phyloP scores from a whole-genome alignment of 2,888 invertebrate species.

The Andrena bicolor region DNA sequence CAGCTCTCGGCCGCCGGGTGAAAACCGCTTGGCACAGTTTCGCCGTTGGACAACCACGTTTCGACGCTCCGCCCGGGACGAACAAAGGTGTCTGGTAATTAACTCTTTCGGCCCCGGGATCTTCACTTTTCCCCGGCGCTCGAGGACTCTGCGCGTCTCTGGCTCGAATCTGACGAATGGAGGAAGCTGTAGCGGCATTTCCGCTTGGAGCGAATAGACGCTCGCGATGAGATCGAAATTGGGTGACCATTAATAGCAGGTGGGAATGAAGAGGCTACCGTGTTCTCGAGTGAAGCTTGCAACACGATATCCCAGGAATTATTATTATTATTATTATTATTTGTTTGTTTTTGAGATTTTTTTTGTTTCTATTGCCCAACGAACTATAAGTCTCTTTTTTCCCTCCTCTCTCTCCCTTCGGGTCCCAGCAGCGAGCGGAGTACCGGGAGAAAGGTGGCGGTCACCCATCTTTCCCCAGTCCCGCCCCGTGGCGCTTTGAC shows the following conservation, averaged over 20 bases:
- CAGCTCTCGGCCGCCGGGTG: conserved; percentile 32
- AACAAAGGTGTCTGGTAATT: conserved; percentile 23
- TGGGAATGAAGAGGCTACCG: background rate
- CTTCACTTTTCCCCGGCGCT: background rate
- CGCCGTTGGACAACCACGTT: background rate
- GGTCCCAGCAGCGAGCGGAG: too few species aligned
- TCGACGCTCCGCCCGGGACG: background rate
- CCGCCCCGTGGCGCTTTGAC: too few species aligned
- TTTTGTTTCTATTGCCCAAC: too few species aligned
- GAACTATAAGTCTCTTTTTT: too few species aligned
- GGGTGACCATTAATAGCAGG: background rate
- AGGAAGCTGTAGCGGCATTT: background rate
- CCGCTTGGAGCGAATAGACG: background rate
- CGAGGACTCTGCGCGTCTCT: background rate
- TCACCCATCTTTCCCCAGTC: too few species aligned
- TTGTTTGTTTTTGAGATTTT: too few species aligned
- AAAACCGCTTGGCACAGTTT: conserved; percentile 52
- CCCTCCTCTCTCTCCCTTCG: too few species aligned
- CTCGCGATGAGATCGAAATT: background rate
- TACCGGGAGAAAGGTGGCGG: too few species aligned
- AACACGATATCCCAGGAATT: too few species aligned
- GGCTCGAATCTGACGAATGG: too few species aligned
- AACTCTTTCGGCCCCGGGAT: background rate
- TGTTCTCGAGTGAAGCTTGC: conserved; percentile 4
- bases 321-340: too few species aligned